These are phyloP conservation scores for Ganaspis sp. DNA, from an alignment of 1,140 invertebrate species.

Conservation along the genomic window DNA sequence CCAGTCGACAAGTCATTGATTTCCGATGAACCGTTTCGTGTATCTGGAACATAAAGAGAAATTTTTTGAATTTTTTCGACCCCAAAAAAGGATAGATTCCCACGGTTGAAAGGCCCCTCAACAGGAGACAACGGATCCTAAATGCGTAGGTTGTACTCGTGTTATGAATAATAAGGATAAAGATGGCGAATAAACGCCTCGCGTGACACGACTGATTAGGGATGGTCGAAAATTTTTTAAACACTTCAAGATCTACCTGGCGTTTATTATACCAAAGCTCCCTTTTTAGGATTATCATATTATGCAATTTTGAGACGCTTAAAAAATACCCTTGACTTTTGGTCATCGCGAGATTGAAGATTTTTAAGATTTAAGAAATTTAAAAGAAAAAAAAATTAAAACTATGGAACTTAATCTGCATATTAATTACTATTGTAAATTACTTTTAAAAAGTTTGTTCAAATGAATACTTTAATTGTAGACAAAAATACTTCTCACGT, in stretches of 20 bases:
- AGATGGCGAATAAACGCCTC: constrained; percentile 50
- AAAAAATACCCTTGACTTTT: background rate
- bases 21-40: constrained; percentile 71
- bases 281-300: background rate
- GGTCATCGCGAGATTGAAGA: no score
- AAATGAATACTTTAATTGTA: no score
- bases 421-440: no score
- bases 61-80: constrained; percentile 10
- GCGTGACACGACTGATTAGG: constrained; percentile 67
- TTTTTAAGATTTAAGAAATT: no score
- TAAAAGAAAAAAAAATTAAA: no score
- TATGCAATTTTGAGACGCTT: background rate
- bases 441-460: no score
- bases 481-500: no score
- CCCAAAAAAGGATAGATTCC: constrained; percentile 42
- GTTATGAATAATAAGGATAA: constrained; percentile 63
- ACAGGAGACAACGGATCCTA: background rate
- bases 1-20: constrained; percentile 67
- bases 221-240: constrained; percentile 51
- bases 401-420: no score
- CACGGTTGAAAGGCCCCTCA: constrained; percentile 48
- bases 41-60: constrained; percentile 64
- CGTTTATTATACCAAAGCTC: background rate
- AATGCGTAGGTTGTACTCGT: constrained; percentile 61
- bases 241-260: constrained; percentile 48